Evolutionary conservation across 2,888 invertebrate species (phyloP), one percentile per base, ranked within the genome.

Genomic region (Bombylius discolor): DNA sequence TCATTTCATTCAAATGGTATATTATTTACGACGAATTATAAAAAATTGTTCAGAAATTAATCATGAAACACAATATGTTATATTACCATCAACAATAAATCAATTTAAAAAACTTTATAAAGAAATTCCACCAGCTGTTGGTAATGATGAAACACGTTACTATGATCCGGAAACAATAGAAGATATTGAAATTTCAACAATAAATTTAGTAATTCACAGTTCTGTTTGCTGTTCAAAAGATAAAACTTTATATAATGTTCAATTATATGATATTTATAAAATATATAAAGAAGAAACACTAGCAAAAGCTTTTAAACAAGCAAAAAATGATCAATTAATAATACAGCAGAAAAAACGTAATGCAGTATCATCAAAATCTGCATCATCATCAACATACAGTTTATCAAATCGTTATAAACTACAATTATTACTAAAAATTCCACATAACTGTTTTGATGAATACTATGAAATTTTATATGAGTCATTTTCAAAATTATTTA

Each of bases 211-310:
- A 1, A 78, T 84, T 52, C 82, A 87, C 67, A 83, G 85, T 61
- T 81, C 83, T 0, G 73, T 87, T 64, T 80, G 80, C 57, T 79
- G 79, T 63, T 72, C 74, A 47, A 75, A 78, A 56, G 82, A 85
- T 62, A 81, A 83, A 64, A 77, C 79, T 1, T 78, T 80, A 0
- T 81, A 81, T 69, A 79, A 81, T 1, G 79, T 81, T 62, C 84
- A 85, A 61, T 74, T 88, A 58, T 85, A 83, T 63, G 80, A 81
- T 64, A 79, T 87, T 14, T 87, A 87, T 65, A 83, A 84, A 62
- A 82, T 82, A 60, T 89, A 83, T 69, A 79, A 84, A 0, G 87
- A 89, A 61, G 73, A 75, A 34, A 65, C 83, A 6, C 70, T 89
- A 5, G 74, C 80, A 52, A 72, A 74, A 0, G 82, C 83, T 0